phyloP scores from a whole-genome alignment of 2,797 vertebrate genomes.

The Mycteria americana region DNA sequence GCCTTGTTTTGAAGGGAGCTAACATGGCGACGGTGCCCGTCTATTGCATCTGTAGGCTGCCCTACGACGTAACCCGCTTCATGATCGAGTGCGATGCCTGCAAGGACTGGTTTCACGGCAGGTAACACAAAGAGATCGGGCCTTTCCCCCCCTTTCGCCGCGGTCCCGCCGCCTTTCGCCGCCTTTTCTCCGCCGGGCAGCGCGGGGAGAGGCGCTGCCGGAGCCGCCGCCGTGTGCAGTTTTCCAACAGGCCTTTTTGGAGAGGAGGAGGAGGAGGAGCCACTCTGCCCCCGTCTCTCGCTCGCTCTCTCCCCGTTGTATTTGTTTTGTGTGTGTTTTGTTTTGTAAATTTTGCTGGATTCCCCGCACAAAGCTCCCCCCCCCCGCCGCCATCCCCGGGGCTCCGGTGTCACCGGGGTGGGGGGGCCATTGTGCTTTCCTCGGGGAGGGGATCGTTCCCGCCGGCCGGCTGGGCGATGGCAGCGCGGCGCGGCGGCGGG shows the following conservation, averaged over 20 bases:
- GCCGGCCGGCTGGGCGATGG: conserved; percentile 40
- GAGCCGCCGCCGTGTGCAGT: background rate
- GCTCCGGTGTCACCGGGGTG: background rate
- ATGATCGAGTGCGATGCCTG: conserved; percentile 98
- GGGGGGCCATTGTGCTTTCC: conserved; percentile 27
- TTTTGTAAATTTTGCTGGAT: conserved; percentile 1
- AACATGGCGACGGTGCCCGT: conserved; percentile 99
- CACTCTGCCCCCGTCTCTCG: conserved; percentile 14
- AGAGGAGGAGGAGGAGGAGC: conserved; percentile 38
- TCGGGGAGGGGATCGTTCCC: background rate
- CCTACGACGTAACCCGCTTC: conserved; percentile 98
- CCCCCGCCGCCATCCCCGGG: background rate
- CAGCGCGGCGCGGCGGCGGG: conserved; percentile 5
- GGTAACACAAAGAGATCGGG: conserved; percentile 79
- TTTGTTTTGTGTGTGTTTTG: conserved; percentile 28
- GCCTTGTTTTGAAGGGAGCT: conserved; percentile 83
- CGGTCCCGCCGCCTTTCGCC: background rate
- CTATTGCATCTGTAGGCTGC: conserved; percentile 98
- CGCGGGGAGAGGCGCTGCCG: background rate
- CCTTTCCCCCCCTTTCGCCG: background rate
- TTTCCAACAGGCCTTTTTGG: conserved; percentile 42
- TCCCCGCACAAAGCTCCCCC: conserved; percentile 16
- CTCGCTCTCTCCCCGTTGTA: background rate
- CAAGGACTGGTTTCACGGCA: conserved; percentile 99
- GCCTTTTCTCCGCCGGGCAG: background rate